phyloP scores from a whole-genome alignment of 2,888 invertebrate species.

The Cheilosia variabilis region DNA sequence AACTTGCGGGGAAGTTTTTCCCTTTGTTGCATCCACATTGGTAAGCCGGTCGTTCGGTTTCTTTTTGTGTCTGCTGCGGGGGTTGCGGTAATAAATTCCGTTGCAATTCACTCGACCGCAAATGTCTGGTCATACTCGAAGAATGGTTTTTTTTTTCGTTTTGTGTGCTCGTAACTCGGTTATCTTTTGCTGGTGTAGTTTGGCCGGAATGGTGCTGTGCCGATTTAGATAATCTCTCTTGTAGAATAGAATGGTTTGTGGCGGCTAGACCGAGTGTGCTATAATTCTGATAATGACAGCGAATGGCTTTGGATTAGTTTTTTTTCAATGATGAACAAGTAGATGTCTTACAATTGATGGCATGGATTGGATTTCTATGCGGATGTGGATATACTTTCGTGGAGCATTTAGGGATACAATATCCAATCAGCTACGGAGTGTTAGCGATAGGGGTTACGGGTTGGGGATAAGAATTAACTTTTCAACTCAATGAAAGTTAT shows the following conservation, averaged over 20 bases:
- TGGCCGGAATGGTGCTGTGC: slow-evolving; percentile 44
- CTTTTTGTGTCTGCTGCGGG: slow-evolving; percentile 36
- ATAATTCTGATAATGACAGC: slow-evolving; percentile 71
- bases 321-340: slow-evolving; percentile 40
- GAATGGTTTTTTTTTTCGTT: slow-evolving; percentile 50
- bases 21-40: slow-evolving; percentile 68
- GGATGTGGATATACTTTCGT: not conserved
- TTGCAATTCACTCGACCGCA: slow-evolving; percentile 77
- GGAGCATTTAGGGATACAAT: slow-evolving; percentile 8
- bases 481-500: slow-evolving; percentile 10
- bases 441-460: not conserved
- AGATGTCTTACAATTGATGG: slow-evolving; percentile 50
- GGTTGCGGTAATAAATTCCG: slow-evolving; percentile 67
- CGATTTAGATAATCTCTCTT: slow-evolving; percentile 71
- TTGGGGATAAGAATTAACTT: slow-evolving; percentile 19
- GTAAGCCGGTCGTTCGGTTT: slow-evolving; percentile 31
- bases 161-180: slow-evolving; percentile 11
- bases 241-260: slow-evolving; percentile 45
- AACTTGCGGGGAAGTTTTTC: slow-evolving; percentile 3
- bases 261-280: slow-evolving; percentile 58
- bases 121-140: slow-evolving; percentile 75
- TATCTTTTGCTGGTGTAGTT: slow-evolving; percentile 47
- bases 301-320: slow-evolving; percentile 60
- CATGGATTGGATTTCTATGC: slow-evolving; percentile 21
- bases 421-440: slow-evolving; percentile 10